Evolutionary conservation across 2,797 vertebrate species (phyloP), one percentile per base, ranked within the genome.

Genomic region (Acanthis flammea): DNA sequence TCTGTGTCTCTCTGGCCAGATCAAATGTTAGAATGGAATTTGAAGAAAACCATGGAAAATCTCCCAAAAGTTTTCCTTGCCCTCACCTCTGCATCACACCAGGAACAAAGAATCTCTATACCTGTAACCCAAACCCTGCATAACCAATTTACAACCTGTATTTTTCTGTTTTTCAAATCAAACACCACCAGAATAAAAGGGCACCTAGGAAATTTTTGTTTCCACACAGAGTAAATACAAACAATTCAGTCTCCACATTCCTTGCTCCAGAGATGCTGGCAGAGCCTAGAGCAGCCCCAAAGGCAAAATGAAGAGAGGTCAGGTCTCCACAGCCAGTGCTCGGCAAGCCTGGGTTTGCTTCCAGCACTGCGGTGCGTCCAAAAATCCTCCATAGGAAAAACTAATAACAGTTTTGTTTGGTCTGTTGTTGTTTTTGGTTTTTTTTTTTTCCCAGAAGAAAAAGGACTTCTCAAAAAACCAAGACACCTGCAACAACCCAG

Each of bases 401-500:
- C 33, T 82, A 92, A 95, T 0, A 62, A 28, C 60, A 51, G 54
- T 37, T 87, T 45, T 67, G 33, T 75, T 90, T 88, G 33, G 6
- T 66, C 58, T 13, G 24, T 25, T 71, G n/a, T 35, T 45, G 16
- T 41, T 41, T 17, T 41, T 42, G 37, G 12, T 39, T 39, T 39
- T 42, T 42, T 53, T 39, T 28, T 82, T 27, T 14, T 6, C 6
- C 61, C 68, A 45, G 35, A 84, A 90, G 55, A 22, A 67, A 90
- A 86, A 88, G n/a, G 57, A 71, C 65, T 94, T 91, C 57, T 90
- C 57, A 67, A 90, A 84, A 79, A 79, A 42, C 13, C 71, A 90
- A 80, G 85, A 92, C 93, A 92, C 93, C 90, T 94, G 94, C 87
- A 94, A 65, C 30, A 83, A 94, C 63, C 75, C 91, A 89, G 63